phyloP scores from a whole-genome alignment of 2,113 vertebrate genomes.

The Nibea albiflora region DNA sequence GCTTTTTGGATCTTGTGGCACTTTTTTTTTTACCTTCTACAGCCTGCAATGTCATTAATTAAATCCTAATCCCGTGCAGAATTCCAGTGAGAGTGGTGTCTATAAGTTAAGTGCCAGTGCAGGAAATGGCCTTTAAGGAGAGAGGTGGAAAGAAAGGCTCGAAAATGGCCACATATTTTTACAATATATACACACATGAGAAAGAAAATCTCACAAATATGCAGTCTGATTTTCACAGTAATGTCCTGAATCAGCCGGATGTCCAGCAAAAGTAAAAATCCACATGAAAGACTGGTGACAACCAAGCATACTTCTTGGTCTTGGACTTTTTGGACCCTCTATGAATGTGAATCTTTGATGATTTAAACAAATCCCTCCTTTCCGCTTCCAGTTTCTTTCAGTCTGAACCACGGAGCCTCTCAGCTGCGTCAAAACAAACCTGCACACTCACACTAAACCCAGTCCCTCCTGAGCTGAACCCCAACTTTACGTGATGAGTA shows the following conservation, averaged over 20 bases:
- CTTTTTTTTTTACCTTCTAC: neutral
- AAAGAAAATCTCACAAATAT: too few relatives aligned
- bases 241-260: too few relatives aligned
- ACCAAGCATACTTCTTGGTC: too few relatives aligned
- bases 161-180: neutral
- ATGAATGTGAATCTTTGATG: too few relatives aligned
- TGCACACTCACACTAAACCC: slow-evolving; percentile 17
- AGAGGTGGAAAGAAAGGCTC: neutral
- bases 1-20: neutral
- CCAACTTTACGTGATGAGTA: slow-evolving; percentile 28
- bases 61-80: neutral
- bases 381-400: neutral
- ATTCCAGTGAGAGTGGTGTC: neutral
- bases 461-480: slow-evolving; percentile 24
- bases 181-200: too few relatives aligned
- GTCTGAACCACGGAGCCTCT: neutral
- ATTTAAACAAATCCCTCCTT: neutral
- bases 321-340: too few relatives aligned
- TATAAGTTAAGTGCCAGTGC: neutral
- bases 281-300: too few relatives aligned
- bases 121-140: neutral
- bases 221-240: too few relatives aligned
- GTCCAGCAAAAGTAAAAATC: too few relatives aligned
- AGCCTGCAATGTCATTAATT: neutral
- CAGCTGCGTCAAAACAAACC: neutral